A percentile compares a stretch with the other conserved stretches of the same genome.
Conservation (phyloP, 1,140 invertebrate species). For the Subanguina moxae region DNA sequence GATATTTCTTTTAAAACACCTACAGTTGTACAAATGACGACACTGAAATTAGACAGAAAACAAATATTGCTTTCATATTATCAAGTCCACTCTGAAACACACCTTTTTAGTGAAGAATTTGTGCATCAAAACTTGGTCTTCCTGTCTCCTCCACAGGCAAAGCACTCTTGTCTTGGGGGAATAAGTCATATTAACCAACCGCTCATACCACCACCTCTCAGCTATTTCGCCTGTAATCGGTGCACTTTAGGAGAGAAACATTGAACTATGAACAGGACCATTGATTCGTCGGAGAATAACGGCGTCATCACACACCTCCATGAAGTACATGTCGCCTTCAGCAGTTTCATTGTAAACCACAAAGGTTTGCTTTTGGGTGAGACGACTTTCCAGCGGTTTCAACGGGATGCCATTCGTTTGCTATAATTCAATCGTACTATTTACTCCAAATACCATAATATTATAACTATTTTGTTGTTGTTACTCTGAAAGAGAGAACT, state of each 20-base stretch:
- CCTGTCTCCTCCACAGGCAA: constrained; percentile 76
- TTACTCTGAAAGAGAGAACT: too few relatives aligned
- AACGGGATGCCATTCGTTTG: constrained; percentile 91
- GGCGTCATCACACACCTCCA: constrained; percentile 94
- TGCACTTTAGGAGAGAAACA: too few relatives aligned
- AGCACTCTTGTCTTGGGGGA: constrained; percentile 91
- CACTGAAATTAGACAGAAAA: constrained; percentile 78
- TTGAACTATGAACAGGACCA: constrained; percentile 65
- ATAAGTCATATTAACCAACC: constrained; percentile 98
- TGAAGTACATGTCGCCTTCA: constrained; percentile 78
- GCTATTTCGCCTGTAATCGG: constrained; percentile 67
- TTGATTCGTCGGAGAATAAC: constrained; percentile 84
- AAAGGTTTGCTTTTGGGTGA: constrained; percentile 92
- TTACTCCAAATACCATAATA: too few relatives aligned
- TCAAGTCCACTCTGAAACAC: too few relatives aligned
- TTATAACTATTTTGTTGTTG: too few relatives aligned
- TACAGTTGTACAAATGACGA: constrained; percentile 90
- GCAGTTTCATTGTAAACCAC: constrained; percentile 90
- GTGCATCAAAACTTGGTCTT: constrained; percentile 73
- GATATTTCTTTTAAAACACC: too few relatives aligned
- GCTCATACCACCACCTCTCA: constrained; percentile 96
- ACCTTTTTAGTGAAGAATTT: constrained; percentile 99
- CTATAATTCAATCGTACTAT: too few relatives aligned
- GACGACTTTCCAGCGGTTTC: constrained; percentile 76
- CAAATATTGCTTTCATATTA: background rate